Base-by-base conservation (phyloP, 2,113 vertebrate species). In the Scomber japonicus region DNA sequence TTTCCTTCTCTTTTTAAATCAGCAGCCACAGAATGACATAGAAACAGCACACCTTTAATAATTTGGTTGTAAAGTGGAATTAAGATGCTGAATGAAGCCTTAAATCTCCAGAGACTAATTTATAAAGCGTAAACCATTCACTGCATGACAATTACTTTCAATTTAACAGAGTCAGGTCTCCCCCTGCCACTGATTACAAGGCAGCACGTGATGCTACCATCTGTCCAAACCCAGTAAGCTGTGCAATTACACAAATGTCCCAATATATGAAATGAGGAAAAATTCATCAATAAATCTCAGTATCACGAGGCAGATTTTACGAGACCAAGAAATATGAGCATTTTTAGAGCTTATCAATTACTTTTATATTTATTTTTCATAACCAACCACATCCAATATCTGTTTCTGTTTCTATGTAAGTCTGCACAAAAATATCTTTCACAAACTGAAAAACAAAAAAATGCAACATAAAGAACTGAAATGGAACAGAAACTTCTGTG, bases 51-150 rank as follows among this genome's bases (percentile, higher is more conserved):
- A 51, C 31, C 1, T 13, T 21, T 53, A 68, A 66, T 79, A 27
- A 91, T 83, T 73, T 78, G 77, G 40, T 56, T 51, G 55, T 45
- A 44, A 80, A 65, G 61, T 73, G 64, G 45, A 77, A 71, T 82
- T 71, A 85, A 73, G 46, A 83, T 31, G 68, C 27, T 82, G 48
- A 88, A 77, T 71, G 57, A 53, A 78, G 63, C 86, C 67, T 86
- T n/a, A 8, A 64, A 54, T 84, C 92, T 90, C 79, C 50, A 80
- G 93, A 93, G 94, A 90, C 90, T 91, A 92, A 95, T 96, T 94
- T 61, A 65, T 93, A 89, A 89, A 88, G 78, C 64, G 83, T 1
- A 40, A 88, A 86, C 59, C 30, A 45, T 83, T 88, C 50, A 77
- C 80, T 80, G 75, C 19, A 15, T 75, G 84, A 93, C 85, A 91